These are phyloP conservation scores for Nephotettix cincticeps DNA, from an alignment of 1,140 invertebrate species.

Conservation along the genomic window DNA sequence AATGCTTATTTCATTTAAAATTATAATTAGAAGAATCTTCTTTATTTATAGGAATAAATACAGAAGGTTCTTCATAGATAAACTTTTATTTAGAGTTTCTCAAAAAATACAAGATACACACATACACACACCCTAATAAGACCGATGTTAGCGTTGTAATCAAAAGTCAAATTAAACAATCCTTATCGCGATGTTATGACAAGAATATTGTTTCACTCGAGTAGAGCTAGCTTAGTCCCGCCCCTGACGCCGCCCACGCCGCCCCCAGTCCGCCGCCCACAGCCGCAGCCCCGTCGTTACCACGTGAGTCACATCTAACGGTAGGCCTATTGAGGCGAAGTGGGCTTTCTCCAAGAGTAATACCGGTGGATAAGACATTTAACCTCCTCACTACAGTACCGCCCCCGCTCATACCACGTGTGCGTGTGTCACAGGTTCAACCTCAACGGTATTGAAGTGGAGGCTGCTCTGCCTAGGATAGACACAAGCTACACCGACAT, in stretches of 20 bases:
- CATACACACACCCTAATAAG: too few relatives aligned
- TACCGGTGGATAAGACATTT: slow-evolving; percentile 68
- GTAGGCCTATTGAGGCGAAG: too few relatives aligned
- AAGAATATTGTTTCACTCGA: neutral
- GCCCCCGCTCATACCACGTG: neutral
- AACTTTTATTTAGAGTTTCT: too few relatives aligned
- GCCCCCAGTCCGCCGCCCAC: slow-evolving; percentile 43
- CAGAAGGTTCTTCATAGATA: too few relatives aligned
- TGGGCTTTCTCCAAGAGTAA: slow-evolving; percentile 60
- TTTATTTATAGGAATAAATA: too few relatives aligned
- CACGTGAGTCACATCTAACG: too few relatives aligned
- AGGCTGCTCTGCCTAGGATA: slow-evolving; percentile 80
- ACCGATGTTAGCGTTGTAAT: too few relatives aligned
- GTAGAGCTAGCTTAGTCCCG: neutral
- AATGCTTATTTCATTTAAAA: too few relatives aligned
- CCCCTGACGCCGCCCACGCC: neutral
- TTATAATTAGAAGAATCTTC: too few relatives aligned
- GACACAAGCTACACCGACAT: slow-evolving; percentile 87
- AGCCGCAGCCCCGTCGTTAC: slow-evolving; percentile 45
- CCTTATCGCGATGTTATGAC: too few relatives aligned
- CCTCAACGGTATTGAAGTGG: slow-evolving; percentile 78
- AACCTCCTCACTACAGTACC: neutral
- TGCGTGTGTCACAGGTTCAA: slow-evolving; percentile 77
- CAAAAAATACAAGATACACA: too few relatives aligned
- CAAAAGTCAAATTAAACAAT: too few relatives aligned